Conservation (phyloP, 2,113 vertebrate species). For the Strigops habroptila region DNA sequence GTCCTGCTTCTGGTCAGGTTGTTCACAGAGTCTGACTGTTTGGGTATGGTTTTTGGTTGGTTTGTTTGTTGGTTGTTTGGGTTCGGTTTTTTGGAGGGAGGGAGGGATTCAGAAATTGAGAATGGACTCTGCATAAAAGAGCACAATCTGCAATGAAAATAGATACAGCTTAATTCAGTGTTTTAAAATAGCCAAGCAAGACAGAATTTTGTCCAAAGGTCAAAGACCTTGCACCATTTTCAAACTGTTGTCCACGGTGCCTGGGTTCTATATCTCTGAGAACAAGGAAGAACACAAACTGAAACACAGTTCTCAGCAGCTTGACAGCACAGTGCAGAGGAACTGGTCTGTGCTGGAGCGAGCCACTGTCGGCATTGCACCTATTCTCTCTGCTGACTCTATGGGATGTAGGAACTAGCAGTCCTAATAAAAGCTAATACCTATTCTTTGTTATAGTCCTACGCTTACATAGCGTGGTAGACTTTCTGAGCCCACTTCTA, state of each 20-base stretch:
- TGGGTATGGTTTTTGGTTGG: neutral
- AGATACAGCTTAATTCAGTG: neutral
- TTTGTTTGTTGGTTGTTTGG: neutral
- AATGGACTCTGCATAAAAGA: neutral
- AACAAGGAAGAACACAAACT: neutral
- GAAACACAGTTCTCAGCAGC: neutral
- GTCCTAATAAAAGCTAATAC: neutral
- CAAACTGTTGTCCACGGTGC: neutral
- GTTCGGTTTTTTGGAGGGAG: neutral
- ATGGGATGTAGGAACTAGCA: neutral
- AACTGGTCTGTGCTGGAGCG: neutral
- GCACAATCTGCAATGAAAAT: neutral
- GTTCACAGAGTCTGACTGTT: neutral
- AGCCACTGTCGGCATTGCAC: fast-evolving
- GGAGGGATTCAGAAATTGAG: neutral
- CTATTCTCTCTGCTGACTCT: neutral
- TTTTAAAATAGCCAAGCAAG: neutral
- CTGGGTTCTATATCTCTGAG: neutral
- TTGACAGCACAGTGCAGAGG: neutral
- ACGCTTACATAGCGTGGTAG: neutral
- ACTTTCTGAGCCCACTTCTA: neutral
- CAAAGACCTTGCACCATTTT: neutral
- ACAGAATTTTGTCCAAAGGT: neutral
- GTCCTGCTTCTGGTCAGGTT: neutral
- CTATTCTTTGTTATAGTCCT: neutral